These are phyloP conservation scores for Drosophila tani DNA, from an alignment of 1,140 invertebrate genomes.

Conservation along the genomic window DNA sequence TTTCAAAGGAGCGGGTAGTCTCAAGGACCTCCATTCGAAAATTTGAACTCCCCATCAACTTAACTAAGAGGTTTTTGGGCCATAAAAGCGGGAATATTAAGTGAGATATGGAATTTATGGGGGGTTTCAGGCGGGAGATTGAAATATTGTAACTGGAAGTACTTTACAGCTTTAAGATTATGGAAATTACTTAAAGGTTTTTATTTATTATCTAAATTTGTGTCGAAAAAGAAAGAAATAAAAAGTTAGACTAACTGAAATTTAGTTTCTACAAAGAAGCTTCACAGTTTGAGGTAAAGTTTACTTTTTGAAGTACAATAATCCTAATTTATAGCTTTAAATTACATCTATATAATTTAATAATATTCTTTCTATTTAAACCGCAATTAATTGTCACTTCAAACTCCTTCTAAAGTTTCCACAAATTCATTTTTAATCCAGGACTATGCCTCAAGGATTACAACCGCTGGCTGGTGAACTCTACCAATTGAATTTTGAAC, in stretches of 20 bases:
- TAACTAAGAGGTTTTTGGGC: conserved; percentile 22
- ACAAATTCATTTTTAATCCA: conserved; percentile 24
- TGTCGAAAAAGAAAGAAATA: too few relatives aligned
- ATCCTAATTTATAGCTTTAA: too few relatives aligned
- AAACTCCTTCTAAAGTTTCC: not conserved
- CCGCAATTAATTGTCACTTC: not conserved
- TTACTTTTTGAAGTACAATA: too few relatives aligned
- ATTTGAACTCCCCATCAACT: conserved; percentile 33
- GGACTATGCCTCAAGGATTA: not conserved
- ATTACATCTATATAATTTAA: too few relatives aligned
- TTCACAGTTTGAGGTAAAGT: too few relatives aligned
- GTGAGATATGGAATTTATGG: conserved; percentile 7
- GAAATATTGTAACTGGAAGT: not conserved
- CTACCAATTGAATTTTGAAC: conserved; percentile 37
- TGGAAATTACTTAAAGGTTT: not conserved
- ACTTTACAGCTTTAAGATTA: not conserved
- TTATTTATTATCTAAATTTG: too few relatives aligned
- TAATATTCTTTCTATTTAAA: too few relatives aligned
- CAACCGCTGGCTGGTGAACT: not conserved
- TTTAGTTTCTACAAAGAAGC: too few relatives aligned
- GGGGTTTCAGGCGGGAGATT: not conserved
- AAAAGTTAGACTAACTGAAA: too few relatives aligned
- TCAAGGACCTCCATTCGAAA: not conserved
- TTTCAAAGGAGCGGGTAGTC: not conserved
- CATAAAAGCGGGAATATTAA: conserved; percentile 18